Evolutionary conservation across 2,797 vertebrate species (phyloP).

Genomic region (Ptychobarbus kaznakovi): DNA sequence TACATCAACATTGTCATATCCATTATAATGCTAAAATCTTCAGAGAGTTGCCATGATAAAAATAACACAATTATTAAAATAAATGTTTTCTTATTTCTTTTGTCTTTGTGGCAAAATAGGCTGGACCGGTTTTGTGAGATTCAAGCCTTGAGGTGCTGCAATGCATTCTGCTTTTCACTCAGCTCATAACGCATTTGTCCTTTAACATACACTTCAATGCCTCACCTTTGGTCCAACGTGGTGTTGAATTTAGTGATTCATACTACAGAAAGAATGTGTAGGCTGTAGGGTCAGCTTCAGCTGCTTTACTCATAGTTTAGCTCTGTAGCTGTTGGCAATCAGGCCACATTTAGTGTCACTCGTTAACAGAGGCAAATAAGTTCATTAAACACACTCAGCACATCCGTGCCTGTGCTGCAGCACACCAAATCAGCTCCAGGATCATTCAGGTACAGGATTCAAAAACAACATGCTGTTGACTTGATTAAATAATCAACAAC

Average conservation of each 20-base stretch:
- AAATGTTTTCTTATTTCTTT: neutral
- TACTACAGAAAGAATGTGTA: neutral
- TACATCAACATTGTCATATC: neutral
- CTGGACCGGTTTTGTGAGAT: neutral
- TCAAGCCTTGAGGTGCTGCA: neutral
- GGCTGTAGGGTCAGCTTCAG: neutral
- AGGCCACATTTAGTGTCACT: constrained; percentile 19
- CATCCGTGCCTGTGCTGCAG: neutral
- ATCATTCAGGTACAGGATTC: constrained; percentile 2
- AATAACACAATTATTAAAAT: neutral
- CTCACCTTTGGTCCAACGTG: constrained; percentile 4
- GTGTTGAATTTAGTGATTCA: constrained; percentile 23
- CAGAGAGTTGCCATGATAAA: neutral
- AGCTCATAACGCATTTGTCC: neutral
- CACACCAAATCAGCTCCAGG: constrained; percentile 9
- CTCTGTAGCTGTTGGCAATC: constrained; percentile 19
- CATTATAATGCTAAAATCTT: neutral
- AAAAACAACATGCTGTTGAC: neutral
- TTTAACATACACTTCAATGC: neutral
- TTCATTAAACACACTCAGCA: constrained; percentile 25
- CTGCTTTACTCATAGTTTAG: constrained; percentile 8
- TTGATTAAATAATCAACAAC: neutral
- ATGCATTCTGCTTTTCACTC: neutral
- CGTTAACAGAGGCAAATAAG: constrained; percentile 11
- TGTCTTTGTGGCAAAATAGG: neutral